Conservation (phyloP, 1,140 invertebrate genomes). For the Magallana gigas region DNA sequence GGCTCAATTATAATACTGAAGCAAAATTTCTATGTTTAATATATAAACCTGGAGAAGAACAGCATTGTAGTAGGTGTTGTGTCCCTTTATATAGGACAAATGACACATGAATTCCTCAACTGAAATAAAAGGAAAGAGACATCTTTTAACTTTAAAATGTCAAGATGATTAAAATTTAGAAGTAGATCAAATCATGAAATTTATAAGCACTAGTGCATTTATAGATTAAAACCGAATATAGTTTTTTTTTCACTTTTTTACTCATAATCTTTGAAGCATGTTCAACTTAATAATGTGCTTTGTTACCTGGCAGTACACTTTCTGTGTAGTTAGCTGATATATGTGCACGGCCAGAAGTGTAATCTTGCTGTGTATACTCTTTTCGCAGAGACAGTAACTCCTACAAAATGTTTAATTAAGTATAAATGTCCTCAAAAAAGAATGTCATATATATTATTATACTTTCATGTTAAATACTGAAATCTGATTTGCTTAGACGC, state of each 20-base stretch:
- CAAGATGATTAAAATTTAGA: neutral
- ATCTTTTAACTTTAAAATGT: neutral
- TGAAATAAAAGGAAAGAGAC: neutral
- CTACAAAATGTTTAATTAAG: neutral
- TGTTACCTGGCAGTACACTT: neutral
- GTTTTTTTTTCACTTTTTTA: neutral
- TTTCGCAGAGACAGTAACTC: neutral
- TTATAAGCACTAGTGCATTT: neutral
- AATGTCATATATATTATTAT: no score
- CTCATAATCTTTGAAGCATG: neutral
- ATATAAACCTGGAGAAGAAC: neutral
- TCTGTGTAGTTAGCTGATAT: neutral
- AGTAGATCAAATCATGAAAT: neutral
- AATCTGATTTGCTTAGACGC: no score
- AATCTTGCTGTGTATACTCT: neutral
- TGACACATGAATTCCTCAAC: neutral
- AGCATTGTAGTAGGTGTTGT: neutral
- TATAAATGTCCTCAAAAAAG: neutral
- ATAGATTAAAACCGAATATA: neutral
- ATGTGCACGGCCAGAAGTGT: neutral
- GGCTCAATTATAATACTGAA: neutral
- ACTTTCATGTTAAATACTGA: no score
- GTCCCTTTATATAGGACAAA: neutral
- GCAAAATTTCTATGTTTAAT: neutral
- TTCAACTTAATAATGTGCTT: neutral